These are phyloP conservation scores for Tachyglossus aculeatus DNA, from an alignment of 2,797 vertebrate species.

Conservation along the genomic window DNA sequence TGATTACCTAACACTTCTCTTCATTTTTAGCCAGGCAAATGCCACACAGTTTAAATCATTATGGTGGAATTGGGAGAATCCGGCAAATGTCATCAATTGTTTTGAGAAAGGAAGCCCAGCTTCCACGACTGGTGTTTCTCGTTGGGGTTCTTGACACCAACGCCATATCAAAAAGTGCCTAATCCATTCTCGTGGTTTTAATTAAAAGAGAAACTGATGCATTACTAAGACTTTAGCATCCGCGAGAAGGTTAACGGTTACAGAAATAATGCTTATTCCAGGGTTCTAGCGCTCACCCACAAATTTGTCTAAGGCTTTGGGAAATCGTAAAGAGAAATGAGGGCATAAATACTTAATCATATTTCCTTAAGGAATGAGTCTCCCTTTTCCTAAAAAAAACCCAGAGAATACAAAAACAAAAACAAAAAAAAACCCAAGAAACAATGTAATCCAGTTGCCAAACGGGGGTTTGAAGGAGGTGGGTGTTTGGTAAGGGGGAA, in stretches of 20 bases:
- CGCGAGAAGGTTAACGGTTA: slow-evolving; percentile 63
- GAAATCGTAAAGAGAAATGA: slow-evolving; percentile 67
- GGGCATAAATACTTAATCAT: slow-evolving; percentile 59
- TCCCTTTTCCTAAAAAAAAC: slow-evolving; percentile 34
- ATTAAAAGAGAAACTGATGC: slow-evolving; percentile 73
- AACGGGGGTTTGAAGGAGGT: not conserved
- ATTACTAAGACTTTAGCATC: slow-evolving; percentile 63
- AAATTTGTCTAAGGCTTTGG: slow-evolving; percentile 65
- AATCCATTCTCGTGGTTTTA: slow-evolving; percentile 65
- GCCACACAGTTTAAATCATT: slow-evolving; percentile 44
- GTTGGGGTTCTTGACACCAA: slow-evolving; percentile 63
- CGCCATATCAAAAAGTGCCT: slow-evolving; percentile 65
- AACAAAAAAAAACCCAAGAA: slow-evolving; percentile 4
- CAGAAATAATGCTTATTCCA: slow-evolving; percentile 49
- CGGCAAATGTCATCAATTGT: slow-evolving; percentile 59
- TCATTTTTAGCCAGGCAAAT: slow-evolving; percentile 65
- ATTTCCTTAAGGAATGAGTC: slow-evolving; percentile 59
- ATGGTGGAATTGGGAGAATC: slow-evolving; percentile 27
- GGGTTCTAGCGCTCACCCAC: slow-evolving; percentile 64
- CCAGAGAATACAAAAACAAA: slow-evolving; percentile 15
- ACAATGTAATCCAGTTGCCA: not conserved
- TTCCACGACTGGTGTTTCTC: slow-evolving; percentile 66
- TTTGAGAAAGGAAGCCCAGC: slow-evolving; percentile 54
- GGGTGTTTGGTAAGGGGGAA: not conserved
- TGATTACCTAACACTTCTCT: slow-evolving; percentile 52